Evolutionary conservation across 2,113 vertebrate genomes (phyloP).

Genomic region (Notiomystis cincta): DNA sequence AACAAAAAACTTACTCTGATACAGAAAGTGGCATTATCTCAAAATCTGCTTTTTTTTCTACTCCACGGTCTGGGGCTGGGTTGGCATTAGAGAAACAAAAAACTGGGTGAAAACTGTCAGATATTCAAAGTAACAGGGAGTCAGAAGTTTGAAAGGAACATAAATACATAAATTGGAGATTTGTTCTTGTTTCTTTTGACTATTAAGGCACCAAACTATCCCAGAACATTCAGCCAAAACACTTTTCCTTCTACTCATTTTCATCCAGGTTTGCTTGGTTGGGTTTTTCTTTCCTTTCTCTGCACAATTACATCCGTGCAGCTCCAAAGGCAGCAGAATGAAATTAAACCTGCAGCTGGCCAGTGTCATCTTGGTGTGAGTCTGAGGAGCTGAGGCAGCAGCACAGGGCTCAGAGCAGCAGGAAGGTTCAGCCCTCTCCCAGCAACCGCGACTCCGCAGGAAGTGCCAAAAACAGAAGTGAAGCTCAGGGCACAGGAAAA

Average conservation of each 20-base stretch:
- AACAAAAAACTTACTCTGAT: not conserved
- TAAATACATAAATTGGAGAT: not conserved
- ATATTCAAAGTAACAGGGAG: not conserved
- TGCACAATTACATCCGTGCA: not conserved
- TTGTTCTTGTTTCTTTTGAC: not conserved
- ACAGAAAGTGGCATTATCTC: not conserved
- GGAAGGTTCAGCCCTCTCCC: not conserved
- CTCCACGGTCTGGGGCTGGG: not conserved
- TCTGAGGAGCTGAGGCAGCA: not conserved
- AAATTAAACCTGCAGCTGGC: not conserved
- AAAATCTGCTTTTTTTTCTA: not conserved
- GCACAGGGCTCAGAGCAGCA: not conserved
- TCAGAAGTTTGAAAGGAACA: not conserved
- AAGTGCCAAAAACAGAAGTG: slow-evolving; percentile 13
- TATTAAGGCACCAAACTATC: not conserved
- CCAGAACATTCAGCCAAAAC: not conserved
- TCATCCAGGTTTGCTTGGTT: not conserved
- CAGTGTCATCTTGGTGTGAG: not conserved
- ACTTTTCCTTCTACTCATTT: not conserved
- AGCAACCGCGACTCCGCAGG: not conserved
- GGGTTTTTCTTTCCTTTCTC: not conserved
- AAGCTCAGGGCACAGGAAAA: not conserved
- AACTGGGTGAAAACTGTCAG: not conserved
- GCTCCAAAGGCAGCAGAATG: not conserved
- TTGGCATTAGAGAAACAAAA: not conserved